Conservation (phyloP, 2,888 invertebrate genomes). For the Ecdyonurus torrentis region DNA sequence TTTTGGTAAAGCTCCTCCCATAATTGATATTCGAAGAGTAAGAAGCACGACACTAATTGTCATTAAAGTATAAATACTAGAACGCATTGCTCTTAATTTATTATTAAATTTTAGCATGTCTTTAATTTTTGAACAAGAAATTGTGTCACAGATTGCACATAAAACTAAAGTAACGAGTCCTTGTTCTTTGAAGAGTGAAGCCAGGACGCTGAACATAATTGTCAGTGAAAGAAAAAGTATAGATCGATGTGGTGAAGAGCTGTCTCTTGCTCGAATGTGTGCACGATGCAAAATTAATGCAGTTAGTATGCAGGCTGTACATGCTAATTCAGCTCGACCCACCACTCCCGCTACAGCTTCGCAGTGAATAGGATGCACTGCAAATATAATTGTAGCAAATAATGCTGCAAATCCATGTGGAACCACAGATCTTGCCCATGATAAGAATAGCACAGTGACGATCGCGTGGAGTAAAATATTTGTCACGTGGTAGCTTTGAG, state of each 20-base stretch:
- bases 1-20: conserved; percentile 26
- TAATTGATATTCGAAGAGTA: conserved; percentile 23
- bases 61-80: neutral
- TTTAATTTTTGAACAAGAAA: neutral
- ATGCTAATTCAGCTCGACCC: conserved; percentile 35
- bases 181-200: conserved; percentile 34
- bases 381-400: conserved; percentile 30
- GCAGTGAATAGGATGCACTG: conserved; percentile 37
- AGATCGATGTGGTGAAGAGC: neutral
- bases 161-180: conserved; percentile 33
- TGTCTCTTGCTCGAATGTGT: neutral
- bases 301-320: conserved; percentile 25
- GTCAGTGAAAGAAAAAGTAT: conserved; percentile 16
- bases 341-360: conserved; percentile 37
- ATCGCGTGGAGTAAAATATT: conserved; percentile 29
- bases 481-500: conserved; percentile 31
- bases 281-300: conserved; percentile 25
- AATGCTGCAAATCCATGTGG: conserved; percentile 23
- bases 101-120: neutral
- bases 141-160: conserved; percentile 25
- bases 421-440: neutral
- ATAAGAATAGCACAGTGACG: conserved; percentile 20
- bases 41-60: conserved; percentile 18
- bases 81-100: neutral
- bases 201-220: conserved; percentile 23